These are phyloP conservation scores for Coendou prehensilis DNA, from an alignment of 2,797 vertebrate species.

Conservation along the genomic window DNA sequence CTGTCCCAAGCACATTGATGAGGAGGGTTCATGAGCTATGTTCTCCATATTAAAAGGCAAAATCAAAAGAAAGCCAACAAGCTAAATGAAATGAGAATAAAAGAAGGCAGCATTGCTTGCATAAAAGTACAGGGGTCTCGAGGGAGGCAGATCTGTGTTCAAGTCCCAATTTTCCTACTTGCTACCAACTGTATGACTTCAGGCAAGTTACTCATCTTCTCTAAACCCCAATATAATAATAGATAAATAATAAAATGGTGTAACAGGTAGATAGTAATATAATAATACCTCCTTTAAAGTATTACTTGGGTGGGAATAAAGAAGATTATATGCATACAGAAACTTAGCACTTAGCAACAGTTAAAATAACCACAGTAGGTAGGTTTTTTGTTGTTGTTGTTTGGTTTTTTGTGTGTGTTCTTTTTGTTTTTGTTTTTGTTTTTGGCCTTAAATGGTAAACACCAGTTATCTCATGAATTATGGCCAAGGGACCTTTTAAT, in stretches of 20 bases:
- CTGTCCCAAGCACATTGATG: not conserved
- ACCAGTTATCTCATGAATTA: not conserved
- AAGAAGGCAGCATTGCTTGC: not conserved
- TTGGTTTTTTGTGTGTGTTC: too few species aligned
- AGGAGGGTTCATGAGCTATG: not conserved
- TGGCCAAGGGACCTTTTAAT: not conserved
- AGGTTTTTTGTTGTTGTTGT: not conserved
- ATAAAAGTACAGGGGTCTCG: not conserved
- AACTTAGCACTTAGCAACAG: not conserved
- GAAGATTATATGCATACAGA: not conserved
- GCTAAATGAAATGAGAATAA: not conserved
- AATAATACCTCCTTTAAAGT: not conserved
- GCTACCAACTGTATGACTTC: not conserved
- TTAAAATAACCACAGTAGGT: not conserved
- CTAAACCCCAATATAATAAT: not conserved
- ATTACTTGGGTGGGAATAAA: not conserved
- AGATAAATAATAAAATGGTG: not conserved
- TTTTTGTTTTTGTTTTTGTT: not conserved
- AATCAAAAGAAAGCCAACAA: not conserved
- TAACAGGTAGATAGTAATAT: not conserved
- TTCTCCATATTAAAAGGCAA: not conserved
- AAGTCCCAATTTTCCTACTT: not conserved
- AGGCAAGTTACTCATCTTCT: not conserved
- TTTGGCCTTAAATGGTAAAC: not conserved
- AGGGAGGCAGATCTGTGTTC: not conserved